Conservation (phyloP, 2,797 vertebrate genomes). For the Pangasius sanitwongsei region DNA sequence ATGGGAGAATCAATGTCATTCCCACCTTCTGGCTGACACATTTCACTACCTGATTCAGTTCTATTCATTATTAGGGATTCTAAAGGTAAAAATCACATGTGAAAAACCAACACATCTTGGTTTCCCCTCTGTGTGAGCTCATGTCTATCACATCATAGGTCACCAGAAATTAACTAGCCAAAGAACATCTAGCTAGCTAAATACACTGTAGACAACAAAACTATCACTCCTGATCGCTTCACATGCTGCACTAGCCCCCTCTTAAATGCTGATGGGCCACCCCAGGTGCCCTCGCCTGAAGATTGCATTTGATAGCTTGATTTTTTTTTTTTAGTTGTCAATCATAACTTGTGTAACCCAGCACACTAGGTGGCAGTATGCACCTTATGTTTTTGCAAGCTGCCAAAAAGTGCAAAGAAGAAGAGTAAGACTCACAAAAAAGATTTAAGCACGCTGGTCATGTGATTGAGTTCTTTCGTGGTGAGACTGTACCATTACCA, state of each 20-base stretch:
- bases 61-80: no score
- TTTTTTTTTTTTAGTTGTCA: neutral
- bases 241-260: neutral
- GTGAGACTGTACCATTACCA: neutral
- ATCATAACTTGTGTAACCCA: neutral
- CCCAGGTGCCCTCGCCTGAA: no score
- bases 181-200: neutral
- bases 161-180: neutral
- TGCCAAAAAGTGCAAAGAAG: neutral
- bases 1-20: neutral
- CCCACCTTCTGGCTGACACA: neutral
- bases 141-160: neutral
- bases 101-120: neutral
- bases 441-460: neutral
- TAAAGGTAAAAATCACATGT: neutral
- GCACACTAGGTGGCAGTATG: neutral
- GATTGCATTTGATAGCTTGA: no score
- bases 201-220: neutral
- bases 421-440: neutral
- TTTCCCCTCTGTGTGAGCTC: neutral
- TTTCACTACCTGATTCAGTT: no score
- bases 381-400: neutral
- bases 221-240: neutral
- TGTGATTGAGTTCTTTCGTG: neutral
- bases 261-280: no score